Base-by-base conservation (phyloP, 2,888 invertebrate species). In the Hyalella azteca region DNA sequence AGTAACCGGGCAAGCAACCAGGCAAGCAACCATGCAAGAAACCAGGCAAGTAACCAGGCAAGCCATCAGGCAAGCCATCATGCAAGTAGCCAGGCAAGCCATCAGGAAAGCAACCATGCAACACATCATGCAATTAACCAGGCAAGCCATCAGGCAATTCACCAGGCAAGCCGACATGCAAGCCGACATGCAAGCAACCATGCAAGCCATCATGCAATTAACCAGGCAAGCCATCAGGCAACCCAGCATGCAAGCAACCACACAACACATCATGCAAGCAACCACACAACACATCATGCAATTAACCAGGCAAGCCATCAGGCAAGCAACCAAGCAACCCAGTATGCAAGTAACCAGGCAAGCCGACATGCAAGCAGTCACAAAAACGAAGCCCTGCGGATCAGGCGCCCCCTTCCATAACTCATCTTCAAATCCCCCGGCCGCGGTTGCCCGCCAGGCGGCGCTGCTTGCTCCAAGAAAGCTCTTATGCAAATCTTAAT, bases 401-500 rank as follows among this genome's bases (percentile, higher is more conserved):
- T n/a, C n/a, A 54, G 54, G 29, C 22, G 54, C 7, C 54, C 54
- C 22, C 54, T 54, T 7, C 54, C 54, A 54, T 54, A 54, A 54
- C 19, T 54, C 54, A 54, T 54, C 54, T 54, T 29, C 7, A 29
- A 13, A 26, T 9, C 11, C 29, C 54, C 54, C 22, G 54, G 54
- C 26, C 19, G 26, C 29, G 26, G 22, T 29, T 54, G 54, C 29
- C 22, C 26, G 26, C 19, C 22, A 22, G 1, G 2, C 54, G 26
- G 9, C 54, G 9, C 54, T 7, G 2, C 15, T 3, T 11, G 9
- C 66, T 9, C 4, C 3, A 19, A 66, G 36, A 66, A 66, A 66
- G 29, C 29, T 29, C 66, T 66, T 66, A 66, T 66, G 66, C 36
- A 66, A 66, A 66, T 66, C 66, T 66, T 66, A 66, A 66, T 66